Conservation (phyloP, 53 echinoderm and acorn worm genomes). For the Patiria pectinifera region DNA sequence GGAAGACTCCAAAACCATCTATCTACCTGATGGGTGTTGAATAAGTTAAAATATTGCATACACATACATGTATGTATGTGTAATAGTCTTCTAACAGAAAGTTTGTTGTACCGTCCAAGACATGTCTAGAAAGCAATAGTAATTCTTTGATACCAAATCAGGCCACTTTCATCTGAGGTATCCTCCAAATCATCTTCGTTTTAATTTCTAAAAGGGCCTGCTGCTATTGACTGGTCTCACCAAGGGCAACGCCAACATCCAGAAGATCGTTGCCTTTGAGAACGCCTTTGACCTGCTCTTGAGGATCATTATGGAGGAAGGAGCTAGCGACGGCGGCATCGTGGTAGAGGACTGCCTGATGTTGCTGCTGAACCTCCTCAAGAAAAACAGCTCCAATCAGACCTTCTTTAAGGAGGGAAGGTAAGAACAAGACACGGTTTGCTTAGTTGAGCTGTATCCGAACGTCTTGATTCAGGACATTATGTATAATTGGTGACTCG, state of each 20-base stretch:
- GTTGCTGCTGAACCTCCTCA: constrained; percentile 88
- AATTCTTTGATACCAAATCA: too few relatives aligned
- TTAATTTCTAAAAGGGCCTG: constrained; percentile 71
- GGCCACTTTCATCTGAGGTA: neutral
- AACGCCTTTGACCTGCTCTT: constrained; percentile 96
- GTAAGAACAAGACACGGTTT: constrained; percentile 41
- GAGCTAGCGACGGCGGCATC: constrained; percentile 94
- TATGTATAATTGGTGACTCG: too few relatives aligned
- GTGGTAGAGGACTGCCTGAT: constrained; percentile 96
- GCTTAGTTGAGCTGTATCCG: neutral
- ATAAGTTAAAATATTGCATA: too few relatives aligned
- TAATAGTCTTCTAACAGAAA: too few relatives aligned
- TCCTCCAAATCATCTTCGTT: too few relatives aligned
- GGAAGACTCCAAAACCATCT: too few relatives aligned
- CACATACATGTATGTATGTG: too few relatives aligned
- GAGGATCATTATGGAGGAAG: constrained; percentile 97
- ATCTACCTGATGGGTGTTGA: too few relatives aligned
- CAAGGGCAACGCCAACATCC: constrained; percentile 95
- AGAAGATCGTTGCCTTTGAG: constrained; percentile 99
- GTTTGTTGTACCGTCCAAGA: too few relatives aligned
- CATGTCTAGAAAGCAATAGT: too few relatives aligned
- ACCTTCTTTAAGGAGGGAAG: constrained; percentile 99
- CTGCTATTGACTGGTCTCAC: constrained; percentile 89
- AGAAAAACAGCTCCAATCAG: constrained; percentile 98
- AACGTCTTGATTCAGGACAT: too few relatives aligned